Evolutionary conservation across 2,797 vertebrate species (phyloP).

Genomic region (Sebastes steindachneri): DNA sequence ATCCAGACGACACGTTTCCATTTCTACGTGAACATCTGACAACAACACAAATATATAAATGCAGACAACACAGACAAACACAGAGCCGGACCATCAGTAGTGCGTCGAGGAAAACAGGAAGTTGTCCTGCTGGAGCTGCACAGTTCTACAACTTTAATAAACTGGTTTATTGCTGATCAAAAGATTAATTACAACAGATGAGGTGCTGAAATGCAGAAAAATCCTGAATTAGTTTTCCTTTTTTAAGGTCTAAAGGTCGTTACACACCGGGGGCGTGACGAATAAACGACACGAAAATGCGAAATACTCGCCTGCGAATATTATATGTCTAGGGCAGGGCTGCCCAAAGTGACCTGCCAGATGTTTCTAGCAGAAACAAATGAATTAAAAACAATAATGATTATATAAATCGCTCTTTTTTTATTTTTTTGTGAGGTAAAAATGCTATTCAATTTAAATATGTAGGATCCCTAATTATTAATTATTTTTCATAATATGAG

Average conservation of each 20-base stretch:
- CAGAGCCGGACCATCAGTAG: neutral
- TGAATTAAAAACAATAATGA: too few species aligned
- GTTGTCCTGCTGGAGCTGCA: neutral
- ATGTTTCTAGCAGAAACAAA: too few species aligned
- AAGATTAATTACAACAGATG: neutral
- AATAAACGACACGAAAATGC: neutral
- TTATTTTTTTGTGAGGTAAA: too few species aligned
- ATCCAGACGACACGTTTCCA: neutral
- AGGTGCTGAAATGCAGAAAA: neutral
- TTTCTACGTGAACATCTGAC: neutral
- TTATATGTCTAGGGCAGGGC: neutral
- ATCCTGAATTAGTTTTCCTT: neutral
- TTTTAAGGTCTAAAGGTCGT: neutral
- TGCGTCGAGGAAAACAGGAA: neutral
- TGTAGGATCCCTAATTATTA: too few species aligned
- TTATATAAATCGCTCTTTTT: too few species aligned
- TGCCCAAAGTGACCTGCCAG: too few species aligned
- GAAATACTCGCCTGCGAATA: neutral
- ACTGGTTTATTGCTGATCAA: neutral
- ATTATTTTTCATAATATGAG: too few species aligned
- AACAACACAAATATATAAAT: slow-evolving; percentile 24
- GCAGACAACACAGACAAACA: neutral
- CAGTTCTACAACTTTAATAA: neutral
- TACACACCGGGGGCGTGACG: neutral
- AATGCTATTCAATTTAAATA: too few species aligned